phyloP scores from a whole-genome alignment of 2,797 vertebrate species.

The Gadopsis marmoratus region DNA sequence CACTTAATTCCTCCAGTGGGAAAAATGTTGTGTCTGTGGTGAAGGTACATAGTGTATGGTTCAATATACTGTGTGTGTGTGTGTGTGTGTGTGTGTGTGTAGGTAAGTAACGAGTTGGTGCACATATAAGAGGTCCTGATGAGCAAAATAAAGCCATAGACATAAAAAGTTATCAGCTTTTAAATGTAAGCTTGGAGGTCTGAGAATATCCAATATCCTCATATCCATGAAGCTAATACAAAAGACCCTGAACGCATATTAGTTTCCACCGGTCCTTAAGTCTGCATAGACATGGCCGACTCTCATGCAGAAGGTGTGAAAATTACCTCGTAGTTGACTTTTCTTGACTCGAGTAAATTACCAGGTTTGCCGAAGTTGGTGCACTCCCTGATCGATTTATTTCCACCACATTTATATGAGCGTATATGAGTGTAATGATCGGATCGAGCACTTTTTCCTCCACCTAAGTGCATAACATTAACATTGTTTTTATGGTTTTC shows the following conservation, averaged over 20 bases:
- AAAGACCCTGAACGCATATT: background rate
- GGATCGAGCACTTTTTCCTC: constrained; percentile 72
- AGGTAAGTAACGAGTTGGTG: constrained; percentile 15
- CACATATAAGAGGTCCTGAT: background rate
- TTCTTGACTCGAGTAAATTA: constrained; percentile 72
- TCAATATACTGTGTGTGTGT: constrained; percentile 8
- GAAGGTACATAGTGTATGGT: constrained; percentile 24
- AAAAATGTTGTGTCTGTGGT: constrained; percentile 53
- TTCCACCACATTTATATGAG: constrained; percentile 71
- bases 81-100: constrained; percentile 22
- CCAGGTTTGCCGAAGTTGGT: constrained; percentile 67
- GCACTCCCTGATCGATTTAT: constrained; percentile 76
- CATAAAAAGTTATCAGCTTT: constrained; percentile 1
- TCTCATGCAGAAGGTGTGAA: constrained; percentile 66
- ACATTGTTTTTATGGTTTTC: constrained; percentile 70
- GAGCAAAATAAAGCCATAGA: background rate
- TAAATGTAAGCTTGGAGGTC: constrained; percentile 1
- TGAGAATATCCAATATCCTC: constrained; percentile 6
- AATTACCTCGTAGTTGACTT: constrained; percentile 61
- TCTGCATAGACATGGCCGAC: background rate
- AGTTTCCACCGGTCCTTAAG: constrained; percentile 14
- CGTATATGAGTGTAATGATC: constrained; percentile 65
- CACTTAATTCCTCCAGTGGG: constrained; percentile 70
- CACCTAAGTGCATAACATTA: constrained; percentile 56
- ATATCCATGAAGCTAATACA: constrained; percentile 1